A percentile compares a stretch with the other conserved stretches of the same genome.
Conservation (phyloP, 53 echinoderm and acorn worm species). For the Stichopus horrens region DNA sequence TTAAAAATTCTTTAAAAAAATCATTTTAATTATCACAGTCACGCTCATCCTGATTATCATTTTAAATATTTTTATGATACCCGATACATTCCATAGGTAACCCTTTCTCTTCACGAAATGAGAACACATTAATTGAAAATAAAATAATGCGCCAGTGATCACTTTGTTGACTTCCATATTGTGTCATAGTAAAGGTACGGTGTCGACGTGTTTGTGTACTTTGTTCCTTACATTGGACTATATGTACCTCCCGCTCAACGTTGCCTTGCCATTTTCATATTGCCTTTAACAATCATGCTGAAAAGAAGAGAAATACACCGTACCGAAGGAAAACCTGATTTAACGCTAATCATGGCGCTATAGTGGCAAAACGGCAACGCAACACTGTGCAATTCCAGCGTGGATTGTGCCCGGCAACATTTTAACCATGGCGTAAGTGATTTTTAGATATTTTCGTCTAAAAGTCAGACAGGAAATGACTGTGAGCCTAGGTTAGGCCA, state of each 20-base stretch:
- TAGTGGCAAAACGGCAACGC: conserved; percentile 46
- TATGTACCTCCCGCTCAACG: no score
- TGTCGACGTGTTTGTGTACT: conserved; percentile 1
- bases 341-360: conserved; percentile 60
- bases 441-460: background rate
- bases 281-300: conserved; percentile 48
- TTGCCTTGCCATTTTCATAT: background rate
- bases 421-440: conserved; percentile 81
- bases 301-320: conserved; percentile 39
- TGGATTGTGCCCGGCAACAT: conserved; percentile 62
- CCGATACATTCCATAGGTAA: no score
- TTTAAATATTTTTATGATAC: no score
- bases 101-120: no score
- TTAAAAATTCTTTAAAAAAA: no score
- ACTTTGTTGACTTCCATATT: no score
- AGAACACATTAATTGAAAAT: background rate
- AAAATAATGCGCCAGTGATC: background rate
- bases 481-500: background rate
- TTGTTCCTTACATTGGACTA: no score
- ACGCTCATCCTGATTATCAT: no score
- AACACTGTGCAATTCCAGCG: conserved; percentile 55
- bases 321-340: conserved; percentile 52
- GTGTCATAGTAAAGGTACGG: background rate
- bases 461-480: background rate
- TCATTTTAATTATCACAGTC: no score